Percentiles rank a stretch among this genome's conserved stretches.
Evolutionary conservation across 2,888 invertebrate species (phyloP).

Genomic region (Oscheius sp.): DNA sequence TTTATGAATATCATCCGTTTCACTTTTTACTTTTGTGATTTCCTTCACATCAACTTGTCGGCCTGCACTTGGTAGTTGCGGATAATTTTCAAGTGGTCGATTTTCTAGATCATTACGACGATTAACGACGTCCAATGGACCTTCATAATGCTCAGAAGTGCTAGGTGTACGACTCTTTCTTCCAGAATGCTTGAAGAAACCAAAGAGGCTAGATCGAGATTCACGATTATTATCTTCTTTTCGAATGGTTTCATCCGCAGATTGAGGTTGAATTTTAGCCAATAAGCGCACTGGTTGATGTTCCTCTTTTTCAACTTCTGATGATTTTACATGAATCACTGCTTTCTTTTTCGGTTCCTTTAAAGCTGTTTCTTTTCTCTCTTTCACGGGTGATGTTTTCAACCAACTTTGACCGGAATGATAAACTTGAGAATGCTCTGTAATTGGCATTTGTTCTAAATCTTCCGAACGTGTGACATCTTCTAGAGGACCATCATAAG

Average conservation of each 20-base stretch:
- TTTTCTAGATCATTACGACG: slow-evolving; percentile 4
- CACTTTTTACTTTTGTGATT: not conserved
- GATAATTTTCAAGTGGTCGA: slow-evolving; percentile 7
- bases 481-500: slow-evolving; percentile 33
- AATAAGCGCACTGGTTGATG: slow-evolving; percentile 34
- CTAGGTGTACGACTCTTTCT: not conserved
- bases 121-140: slow-evolving; percentile 14
- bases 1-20: slow-evolving; percentile 1
- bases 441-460: not conserved
- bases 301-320: not conserved
- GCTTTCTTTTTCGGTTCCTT: slow-evolving; percentile 8
- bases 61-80: not conserved
- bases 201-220: not conserved
- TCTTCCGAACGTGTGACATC: slow-evolving; percentile 19
- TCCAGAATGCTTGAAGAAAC: slow-evolving; percentile 12
- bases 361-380: not conserved
- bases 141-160: not conserved
- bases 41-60: no score
- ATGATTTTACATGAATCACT: not conserved
- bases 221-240: not conserved
- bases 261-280: slow-evolving; percentile 27
- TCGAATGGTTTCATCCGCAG: slow-evolving; percentile 21
- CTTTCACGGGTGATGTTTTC: not conserved
- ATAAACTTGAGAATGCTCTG: slow-evolving; percentile 23
- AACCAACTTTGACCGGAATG: slow-evolving; percentile 29